phyloP scores from a whole-genome alignment of 2,797 vertebrate species.

The Carcharodon carcharias region DNA sequence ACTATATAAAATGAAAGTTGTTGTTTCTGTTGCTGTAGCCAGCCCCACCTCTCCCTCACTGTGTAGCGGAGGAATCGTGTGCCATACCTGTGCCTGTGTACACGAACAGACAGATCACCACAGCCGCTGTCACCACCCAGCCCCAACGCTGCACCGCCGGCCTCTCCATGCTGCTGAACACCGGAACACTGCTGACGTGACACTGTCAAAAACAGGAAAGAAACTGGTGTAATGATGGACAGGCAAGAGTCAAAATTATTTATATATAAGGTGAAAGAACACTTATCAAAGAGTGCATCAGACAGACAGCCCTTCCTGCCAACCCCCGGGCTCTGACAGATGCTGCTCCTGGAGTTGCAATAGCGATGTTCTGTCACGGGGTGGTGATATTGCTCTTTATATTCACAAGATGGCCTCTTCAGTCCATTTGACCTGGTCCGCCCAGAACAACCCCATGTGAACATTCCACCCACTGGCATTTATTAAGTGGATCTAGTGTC shows the following conservation, averaged over 20 bases:
- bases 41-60: no score
- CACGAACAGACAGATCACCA: conserved; percentile 89
- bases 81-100: conserved; percentile 57
- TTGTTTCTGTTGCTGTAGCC: no score
- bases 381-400: not conserved
- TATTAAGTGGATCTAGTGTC: no score
- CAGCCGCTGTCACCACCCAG: conserved; percentile 75
- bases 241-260: not conserved
- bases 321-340: not conserved
- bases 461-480: no score
- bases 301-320: not conserved
- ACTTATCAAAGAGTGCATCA: not conserved
- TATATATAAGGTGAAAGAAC: conserved; percentile 31
- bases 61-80: no score
- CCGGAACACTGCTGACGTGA: conserved; percentile 89
- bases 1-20: no score
- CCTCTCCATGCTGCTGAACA: conserved; percentile 89
- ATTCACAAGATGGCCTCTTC: not conserved
- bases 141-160: conserved; percentile 81
- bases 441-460: no score
- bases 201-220: conserved; percentile 60
- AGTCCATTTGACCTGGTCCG: no score
- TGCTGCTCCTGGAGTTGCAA: not conserved
- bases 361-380: not conserved
- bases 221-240: not conserved